Percentiles rank a stretch among this genome's conserved stretches.
These are phyloP conservation scores for Redunca redunca DNA, from an alignment of 2,113 vertebrate species.

Conservation along the genomic window DNA sequence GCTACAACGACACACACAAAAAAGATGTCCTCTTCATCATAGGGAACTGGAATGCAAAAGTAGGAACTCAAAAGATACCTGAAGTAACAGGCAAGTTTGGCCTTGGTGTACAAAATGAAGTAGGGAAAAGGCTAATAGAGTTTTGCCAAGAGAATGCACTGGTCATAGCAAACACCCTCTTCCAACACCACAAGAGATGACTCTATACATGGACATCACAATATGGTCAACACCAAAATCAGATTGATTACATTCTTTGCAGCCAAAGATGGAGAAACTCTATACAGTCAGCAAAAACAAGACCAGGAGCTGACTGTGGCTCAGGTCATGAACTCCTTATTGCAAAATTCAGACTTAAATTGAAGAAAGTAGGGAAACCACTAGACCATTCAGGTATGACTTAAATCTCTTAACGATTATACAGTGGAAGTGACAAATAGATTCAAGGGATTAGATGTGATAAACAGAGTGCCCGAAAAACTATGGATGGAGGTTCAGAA, in stretches of 20 bases:
- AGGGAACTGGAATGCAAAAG: background rate
- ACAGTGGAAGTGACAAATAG: background rate
- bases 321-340: background rate
- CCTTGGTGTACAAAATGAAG: background rate
- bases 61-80: background rate
- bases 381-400: background rate
- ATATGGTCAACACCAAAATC: background rate
- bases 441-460: background rate
- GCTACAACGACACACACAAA: background rate
- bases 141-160: background rate
- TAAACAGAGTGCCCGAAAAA: background rate
- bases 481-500: background rate
- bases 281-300: background rate
- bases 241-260: background rate
- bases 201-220: background rate
- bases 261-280: background rate
- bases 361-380: background rate
- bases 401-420: background rate
- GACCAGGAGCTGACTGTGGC: background rate
- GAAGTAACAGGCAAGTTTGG: background rate
- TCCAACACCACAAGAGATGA: background rate
- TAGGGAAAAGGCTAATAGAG: background rate
- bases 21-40: background rate
- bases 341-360: background rate
- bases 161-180: background rate